Conservation (phyloP, 1,140 invertebrate species). For the Acyrthosiphon pisum region DNA sequence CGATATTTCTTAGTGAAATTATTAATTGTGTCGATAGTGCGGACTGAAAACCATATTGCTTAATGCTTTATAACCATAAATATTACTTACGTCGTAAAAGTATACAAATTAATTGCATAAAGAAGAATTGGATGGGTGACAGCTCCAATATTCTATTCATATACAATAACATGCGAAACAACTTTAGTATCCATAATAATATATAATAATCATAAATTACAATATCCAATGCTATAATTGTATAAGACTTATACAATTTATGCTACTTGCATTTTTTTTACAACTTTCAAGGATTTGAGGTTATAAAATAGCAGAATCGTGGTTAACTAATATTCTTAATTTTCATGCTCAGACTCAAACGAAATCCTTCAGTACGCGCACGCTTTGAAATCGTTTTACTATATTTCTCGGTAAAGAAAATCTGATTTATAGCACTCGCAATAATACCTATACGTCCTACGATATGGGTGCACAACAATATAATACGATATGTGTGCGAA, state of each 20-base stretch:
- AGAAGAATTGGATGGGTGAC: constrained; percentile 21
- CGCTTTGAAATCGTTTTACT: neutral
- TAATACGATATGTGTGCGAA: too few species aligned
- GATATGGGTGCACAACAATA: too few species aligned
- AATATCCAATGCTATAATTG: neutral
- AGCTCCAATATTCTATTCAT: constrained; percentile 30
- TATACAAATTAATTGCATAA: constrained; percentile 29
- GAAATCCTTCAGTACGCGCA: neutral
- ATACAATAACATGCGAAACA: neutral
- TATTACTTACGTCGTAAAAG: neutral
- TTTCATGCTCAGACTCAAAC: neutral
- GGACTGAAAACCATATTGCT: neutral
- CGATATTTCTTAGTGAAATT: neutral
- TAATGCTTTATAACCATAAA: neutral
- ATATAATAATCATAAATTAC: constrained; percentile 30
- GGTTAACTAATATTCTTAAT: constrained; percentile 35
- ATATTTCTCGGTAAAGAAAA: neutral
- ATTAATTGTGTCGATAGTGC: constrained; percentile 19
- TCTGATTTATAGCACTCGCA: neutral
- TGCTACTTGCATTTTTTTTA: neutral
- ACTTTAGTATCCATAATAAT: neutral
- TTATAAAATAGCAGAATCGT: constrained; percentile 26
- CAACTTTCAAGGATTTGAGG: constrained; percentile 44
- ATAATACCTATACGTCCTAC: neutral
- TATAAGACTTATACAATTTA: constrained; percentile 1